Base-by-base conservation (phyloP, 2,797 vertebrate species). In the Pempheris klunzingeri region DNA sequence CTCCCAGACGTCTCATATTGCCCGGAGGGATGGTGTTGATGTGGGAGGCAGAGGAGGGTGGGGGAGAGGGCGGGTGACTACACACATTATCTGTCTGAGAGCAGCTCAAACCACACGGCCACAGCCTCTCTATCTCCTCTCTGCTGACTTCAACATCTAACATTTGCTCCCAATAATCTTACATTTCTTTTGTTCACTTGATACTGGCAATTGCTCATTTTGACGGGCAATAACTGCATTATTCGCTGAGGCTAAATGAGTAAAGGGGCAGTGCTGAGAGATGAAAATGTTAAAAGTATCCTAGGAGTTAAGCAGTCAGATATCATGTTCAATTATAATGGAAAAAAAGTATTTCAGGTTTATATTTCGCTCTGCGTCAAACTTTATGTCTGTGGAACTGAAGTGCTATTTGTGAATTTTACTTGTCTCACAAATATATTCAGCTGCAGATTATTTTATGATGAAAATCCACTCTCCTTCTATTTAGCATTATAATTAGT, bases 1-100 rank as follows among this genome's bases (percentile, higher is more conserved):
- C 89, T 85, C 91, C 83, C 91, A 92, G 91, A 92, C 90, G 89
- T 89, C 90, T 94, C 92, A 81, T 87, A 90, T 91, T 83, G 90
- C 92, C 93, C 84, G 39, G 73, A 92, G 92, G 91, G 88, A 89
- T 83, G 82, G 79, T 84, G 90, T 81, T 88, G 90, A 90, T 90
- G 90, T 81, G 86, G 87, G 81, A 78, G 87, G 88, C n/a, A n/a
- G 67, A 59, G 59, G 67, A 64, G 20, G 34, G n/a, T n/a, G 54
- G 55, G 4, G 43, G 3, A 17, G 62, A 28, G 68, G 65, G 64
- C 4, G 78, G 78, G 50, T 74, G 90, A 83, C 82, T 84, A 84
- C 89, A 89, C 86, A 88, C 86, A 91, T 91, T 91, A 92, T 92
- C 90, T 89, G 84, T 90, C 83, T 88, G 82, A 86, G 85, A 87